phyloP scores from a whole-genome alignment of 2,113 vertebrate species.

The Rafetus swinhoei region DNA sequence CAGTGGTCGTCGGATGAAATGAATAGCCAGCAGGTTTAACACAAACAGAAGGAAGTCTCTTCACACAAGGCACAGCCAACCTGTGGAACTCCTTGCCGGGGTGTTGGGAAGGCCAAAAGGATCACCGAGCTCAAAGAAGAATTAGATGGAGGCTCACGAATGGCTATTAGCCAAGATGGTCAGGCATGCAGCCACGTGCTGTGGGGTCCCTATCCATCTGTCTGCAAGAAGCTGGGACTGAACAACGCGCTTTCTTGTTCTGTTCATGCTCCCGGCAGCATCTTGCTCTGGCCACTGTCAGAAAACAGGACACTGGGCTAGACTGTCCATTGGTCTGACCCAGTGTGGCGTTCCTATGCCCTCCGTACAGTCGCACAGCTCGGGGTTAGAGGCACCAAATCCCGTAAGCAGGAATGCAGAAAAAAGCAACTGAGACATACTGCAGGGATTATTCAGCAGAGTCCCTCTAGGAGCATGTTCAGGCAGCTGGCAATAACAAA shows the following conservation, averaged over 20 bases:
- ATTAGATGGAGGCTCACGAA: not conserved
- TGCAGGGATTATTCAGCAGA: not conserved
- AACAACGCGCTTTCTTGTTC: not conserved
- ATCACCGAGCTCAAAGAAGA: not conserved
- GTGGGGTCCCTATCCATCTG: not conserved
- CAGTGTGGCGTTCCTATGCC: not conserved
- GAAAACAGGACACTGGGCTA: not conserved
- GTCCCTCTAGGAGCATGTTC: conserved; percentile 5
- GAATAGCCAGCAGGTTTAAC: not conserved
- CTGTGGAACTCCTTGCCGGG: not conserved
- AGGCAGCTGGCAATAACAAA: not conserved
- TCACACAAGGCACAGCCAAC: not conserved
- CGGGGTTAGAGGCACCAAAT: conserved; percentile 61
- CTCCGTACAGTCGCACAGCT: conserved; percentile 14
- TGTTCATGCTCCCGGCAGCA: not conserved
- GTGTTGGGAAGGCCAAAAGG: not conserved
- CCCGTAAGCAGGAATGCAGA: not conserved
- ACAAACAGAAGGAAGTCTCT: not conserved
- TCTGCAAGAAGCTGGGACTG: not conserved
- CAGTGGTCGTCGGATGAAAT: not conserved
- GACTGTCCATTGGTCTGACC: not conserved
- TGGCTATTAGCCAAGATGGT: not conserved
- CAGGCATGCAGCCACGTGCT: not conserved
- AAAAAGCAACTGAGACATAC: too few relatives aligned
- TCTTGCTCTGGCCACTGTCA: not conserved